Base-by-base conservation (phyloP, 2,797 vertebrate species). In the Macropus fuliginosus region DNA sequence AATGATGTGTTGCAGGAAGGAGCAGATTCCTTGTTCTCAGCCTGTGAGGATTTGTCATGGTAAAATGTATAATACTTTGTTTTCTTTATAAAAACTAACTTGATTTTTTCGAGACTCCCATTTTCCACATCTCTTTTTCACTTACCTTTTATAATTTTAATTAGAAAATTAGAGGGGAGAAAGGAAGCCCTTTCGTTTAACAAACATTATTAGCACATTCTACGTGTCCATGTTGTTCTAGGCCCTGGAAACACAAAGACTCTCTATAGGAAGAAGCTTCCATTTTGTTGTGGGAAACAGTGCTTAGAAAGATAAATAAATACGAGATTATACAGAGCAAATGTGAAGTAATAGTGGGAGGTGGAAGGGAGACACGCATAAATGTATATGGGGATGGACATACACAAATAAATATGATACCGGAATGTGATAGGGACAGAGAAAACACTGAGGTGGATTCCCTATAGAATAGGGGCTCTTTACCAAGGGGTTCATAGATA, bases 71-170 rank as follows among this genome's bases (percentile, higher is more conserved):
- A 59, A 59, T 40, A 2, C 9, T 91, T 74, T 34, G 46, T 92
- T 94, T 90, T 66, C 52, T 9, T 55, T 13, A 31, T 96, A 57
- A 92, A 94, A 94, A 94, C 52, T 31, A 92, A 31, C 50, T 34
- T 55, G 5, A 50, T 55, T 18, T 13, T 91, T 27, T 50, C 55
- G 27, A 90, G n/a, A 34, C 52, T 91, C 96, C 92, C 8, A 89
- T 29, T 8, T 11, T 55, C 27, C 2, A 1, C 46, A 90, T 92
- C 40, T 95, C 27, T 87, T 55, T 94, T 66, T 81, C 62, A 55
- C 16, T 55, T 89, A 34, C 8, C 34, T 66, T 91, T 89, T 4
- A 94, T 29, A 96, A 24, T 46, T 92, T 95, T 46, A 0, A 81
- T 55, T 92, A 93, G 55, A 74, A 87, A 24, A 92, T 56, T 10